Evolutionary conservation across 2,888 invertebrate genomes (phyloP).

Genomic region (Drosophila glabriapex): DNA sequence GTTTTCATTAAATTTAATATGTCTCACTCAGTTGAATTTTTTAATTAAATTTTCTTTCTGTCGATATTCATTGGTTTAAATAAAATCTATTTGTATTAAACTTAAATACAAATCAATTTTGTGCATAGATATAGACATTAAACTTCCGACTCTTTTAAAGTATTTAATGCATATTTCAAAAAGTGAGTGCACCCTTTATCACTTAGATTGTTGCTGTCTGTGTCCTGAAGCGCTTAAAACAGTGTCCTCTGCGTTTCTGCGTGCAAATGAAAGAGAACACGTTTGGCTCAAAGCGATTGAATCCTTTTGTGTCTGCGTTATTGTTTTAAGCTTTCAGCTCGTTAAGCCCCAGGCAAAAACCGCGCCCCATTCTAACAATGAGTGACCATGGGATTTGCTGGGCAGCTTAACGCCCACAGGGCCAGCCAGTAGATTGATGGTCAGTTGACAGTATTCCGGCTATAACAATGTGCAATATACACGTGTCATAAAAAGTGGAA

Average conservation of each 20-base stretch:
- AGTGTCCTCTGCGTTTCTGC: slow-evolving; percentile 23
- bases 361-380: slow-evolving; percentile 58
- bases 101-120: not conserved
- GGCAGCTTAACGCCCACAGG: slow-evolving; percentile 66
- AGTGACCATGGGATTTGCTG: slow-evolving; percentile 59
- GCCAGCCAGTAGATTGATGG: slow-evolving; percentile 72
- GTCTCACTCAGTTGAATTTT: not conserved
- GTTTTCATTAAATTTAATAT: not conserved
- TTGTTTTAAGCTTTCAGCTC: slow-evolving; percentile 66
- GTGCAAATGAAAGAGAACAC: slow-evolving; percentile 68
- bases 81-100: not conserved
- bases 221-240: slow-evolving; percentile 51
- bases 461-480: slow-evolving; percentile 55
- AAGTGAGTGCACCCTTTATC: not conserved
- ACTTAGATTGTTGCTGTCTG: slow-evolving; percentile 52
- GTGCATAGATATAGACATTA: not conserved
- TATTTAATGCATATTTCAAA: slow-evolving; percentile 1
- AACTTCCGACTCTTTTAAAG: not conserved
- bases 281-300: slow-evolving; percentile 63
- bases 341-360: slow-evolving; percentile 65
- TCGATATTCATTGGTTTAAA: not conserved
- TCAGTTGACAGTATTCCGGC: slow-evolving; percentile 67
- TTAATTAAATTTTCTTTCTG: not conserved
- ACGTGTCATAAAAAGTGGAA: slow-evolving; percentile 6
- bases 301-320: slow-evolving; percentile 72